Evolutionary conservation across 2,888 invertebrate species (phyloP), one percentile per base, ranked within the genome.

Genomic region (Iphiclides podalirius): DNA sequence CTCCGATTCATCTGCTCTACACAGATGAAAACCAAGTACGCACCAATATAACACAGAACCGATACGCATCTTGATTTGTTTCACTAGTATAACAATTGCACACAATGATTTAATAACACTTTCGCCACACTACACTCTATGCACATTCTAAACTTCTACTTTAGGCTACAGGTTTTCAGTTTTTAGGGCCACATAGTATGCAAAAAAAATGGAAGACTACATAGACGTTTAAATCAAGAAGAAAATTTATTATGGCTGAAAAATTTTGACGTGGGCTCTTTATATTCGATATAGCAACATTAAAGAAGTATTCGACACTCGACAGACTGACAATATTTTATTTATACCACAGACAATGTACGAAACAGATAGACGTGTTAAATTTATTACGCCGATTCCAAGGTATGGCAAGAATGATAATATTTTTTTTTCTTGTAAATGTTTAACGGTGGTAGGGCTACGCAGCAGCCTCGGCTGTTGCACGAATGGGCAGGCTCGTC

Each of bases 1-100:
- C 63, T 86, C 86, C 61, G 74, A 78, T 77, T 87, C 87, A 58
- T 87, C 79, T 54, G 77, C 86, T 76, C 79, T 81, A 67, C 85
- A 84, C 68, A 87, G 65, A 75, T 87, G 86, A 72, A 87, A 72
- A 68, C 76, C 82, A 67, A 84, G 80, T 73, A 88, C 82, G 81
- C 86, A 88, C 85, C 85, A 87, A 80, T 85, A 88, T 60, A 88
- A 75, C 72, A 85, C 75, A 71, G 86, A 75, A 81, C 80, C 82
- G 78, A 87, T 77, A 84, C 85, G 87, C 88, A 88, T 88, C 75
- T 82, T 88, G 80, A 84, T 79, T 72, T 72, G 73, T 75, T 78
- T 64, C 73, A 67, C 71, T 76, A 81, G 64, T 70, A 66, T 70
- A 78, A 67, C 70, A 72, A 79, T 70, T 70, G 70, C 69, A 75